Base-by-base conservation (phyloP, 1,140 invertebrate species). In the Rhyzopertha dominica region DNA sequence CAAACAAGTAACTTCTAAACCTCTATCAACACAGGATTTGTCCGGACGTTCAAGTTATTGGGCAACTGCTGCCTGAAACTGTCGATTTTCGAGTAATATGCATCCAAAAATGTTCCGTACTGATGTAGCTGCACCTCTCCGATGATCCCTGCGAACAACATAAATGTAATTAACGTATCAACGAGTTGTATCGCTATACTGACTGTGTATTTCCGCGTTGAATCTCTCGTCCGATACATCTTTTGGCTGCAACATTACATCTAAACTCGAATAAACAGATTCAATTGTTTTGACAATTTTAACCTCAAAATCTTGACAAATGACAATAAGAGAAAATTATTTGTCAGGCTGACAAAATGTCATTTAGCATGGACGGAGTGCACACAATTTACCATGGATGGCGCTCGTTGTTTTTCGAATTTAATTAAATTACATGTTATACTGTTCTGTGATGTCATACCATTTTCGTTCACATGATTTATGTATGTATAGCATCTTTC, bases 31-130 rank as follows among this genome's bases (percentile, higher is more conserved):
- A 79, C 74, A 39, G 79, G 73, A 71, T 84, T 71, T 62, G 74
- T 56, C 69, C 68, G 52, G 49, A 73, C 35, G 58, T 67, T 31
- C 44, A 45, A 19, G 48, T 49, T 22, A 54, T 61, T 64, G 47
- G 60, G 12, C 47, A 65, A 47, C 57, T 74, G 63, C 68, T 74
- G 58, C 63, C 75, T 61, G 66, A 77, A 75, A 20, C 64, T 65
- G 47, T 63, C 67, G 16, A 78, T 61, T 48, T 79, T 72, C 45
- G 61, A 57, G 24, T 66, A 67, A 65, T 82, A 78, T 32, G 78
- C 77, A 56, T 86, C 81, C 40, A 87, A 76, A 67, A 88, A 87
- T 23, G 76, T 73, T 1, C 82, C 80, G 74, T 84, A 90, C 51
- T 78, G 76, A 49, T 75, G 73, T 5, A 83, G 54, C 50, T 82